These are phyloP conservation scores for Sorex fumeus DNA, from an alignment of 2,113 vertebrate species.

Conservation along the genomic window DNA sequence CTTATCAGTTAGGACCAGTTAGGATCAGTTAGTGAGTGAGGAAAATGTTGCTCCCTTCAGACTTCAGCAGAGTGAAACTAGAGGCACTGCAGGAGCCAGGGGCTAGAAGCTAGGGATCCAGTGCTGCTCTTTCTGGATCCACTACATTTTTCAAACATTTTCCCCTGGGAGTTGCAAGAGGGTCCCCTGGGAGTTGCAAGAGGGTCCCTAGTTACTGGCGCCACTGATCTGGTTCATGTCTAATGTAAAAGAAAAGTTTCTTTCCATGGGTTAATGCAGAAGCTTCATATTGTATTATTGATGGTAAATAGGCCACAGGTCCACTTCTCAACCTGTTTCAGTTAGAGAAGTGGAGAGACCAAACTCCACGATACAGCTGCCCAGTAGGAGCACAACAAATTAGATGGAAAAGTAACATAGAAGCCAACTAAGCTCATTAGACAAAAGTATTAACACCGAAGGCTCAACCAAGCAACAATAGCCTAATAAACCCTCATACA, in stretches of 20 bases:
- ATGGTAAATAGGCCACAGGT: background rate
- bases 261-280: background rate
- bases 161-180: no score
- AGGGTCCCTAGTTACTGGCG: background rate
- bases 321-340: background rate
- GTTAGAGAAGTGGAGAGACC: background rate
- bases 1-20: background rate
- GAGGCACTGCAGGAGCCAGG: background rate
- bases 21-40: background rate
- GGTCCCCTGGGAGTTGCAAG: background rate
- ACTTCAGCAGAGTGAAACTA: background rate
- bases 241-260: background rate
- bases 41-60: background rate
- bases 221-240: background rate
- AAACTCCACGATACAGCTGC: no score
- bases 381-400: no score
- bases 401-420: no score
- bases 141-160: background rate
- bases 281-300: background rate
- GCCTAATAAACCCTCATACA: no score
- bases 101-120: background rate
- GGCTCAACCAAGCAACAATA: no score
- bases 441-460: no score
- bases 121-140: background rate
- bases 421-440: no score